Percentiles rank a stretch among this genome's conserved stretches.
Conservation (phyloP, 2,888 invertebrate species). For the Aproaerema taeniolella region DNA sequence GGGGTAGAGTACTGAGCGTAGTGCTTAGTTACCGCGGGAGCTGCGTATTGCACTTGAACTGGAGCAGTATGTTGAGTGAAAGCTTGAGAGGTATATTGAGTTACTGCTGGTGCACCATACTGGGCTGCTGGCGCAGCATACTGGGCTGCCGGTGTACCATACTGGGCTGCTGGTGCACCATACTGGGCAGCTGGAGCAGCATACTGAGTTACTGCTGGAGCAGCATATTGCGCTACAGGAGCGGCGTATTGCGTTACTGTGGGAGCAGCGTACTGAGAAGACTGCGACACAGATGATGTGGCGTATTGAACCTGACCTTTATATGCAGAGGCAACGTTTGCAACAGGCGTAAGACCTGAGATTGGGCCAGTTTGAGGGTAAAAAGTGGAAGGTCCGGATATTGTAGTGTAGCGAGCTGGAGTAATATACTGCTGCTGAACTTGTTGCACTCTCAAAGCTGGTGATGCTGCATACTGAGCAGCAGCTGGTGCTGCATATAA, state of each 20-base stretch:
- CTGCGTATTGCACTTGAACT: slow-evolving; percentile 43
- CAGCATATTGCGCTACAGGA: slow-evolving; percentile 27
- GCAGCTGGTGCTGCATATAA: slow-evolving; percentile 57
- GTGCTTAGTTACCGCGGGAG: slow-evolving; percentile 11
- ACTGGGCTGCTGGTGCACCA: slow-evolving; percentile 29
- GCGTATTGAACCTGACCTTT: slow-evolving; percentile 26
- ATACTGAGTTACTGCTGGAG: slow-evolving; percentile 46
- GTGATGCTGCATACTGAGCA: slow-evolving; percentile 53
- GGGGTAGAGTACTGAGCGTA: slow-evolving; percentile 20
- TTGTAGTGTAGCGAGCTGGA: slow-evolving; percentile 26
- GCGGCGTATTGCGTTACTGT: slow-evolving; percentile 30
- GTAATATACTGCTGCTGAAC: slow-evolving; percentile 21
- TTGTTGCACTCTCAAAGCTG: slow-evolving; percentile 45
- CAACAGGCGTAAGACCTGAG: slow-evolving; percentile 23
- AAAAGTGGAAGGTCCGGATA: slow-evolving; percentile 34
- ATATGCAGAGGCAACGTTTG: slow-evolving; percentile 23
- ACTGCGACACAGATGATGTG: slow-evolving; percentile 24
- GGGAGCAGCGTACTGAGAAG: slow-evolving; percentile 35
- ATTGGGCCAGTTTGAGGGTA: slow-evolving; percentile 27
- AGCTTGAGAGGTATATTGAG: slow-evolving; percentile 33
- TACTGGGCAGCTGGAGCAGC: slow-evolving; percentile 27
- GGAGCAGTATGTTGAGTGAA: too few relatives aligned
- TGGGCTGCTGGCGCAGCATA: slow-evolving; percentile 34
- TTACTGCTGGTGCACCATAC: too few relatives aligned
- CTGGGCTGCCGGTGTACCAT: slow-evolving; percentile 39